Evolutionary conservation across 2,888 invertebrate genomes (phyloP).

Genomic region (Tenthredo livida): DNA sequence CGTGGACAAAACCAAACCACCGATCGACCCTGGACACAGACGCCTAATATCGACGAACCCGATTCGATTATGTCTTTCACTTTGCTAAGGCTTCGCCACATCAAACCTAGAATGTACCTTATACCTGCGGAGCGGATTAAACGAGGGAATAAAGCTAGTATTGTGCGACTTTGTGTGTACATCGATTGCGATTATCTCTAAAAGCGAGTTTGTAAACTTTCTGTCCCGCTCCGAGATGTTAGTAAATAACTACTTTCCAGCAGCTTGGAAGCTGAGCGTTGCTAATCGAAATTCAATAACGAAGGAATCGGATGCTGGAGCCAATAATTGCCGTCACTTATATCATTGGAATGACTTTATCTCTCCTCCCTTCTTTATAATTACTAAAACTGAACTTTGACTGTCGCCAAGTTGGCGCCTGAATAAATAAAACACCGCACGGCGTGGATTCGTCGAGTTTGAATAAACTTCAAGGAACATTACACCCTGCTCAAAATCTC

Average conservation of each 20-base stretch:
- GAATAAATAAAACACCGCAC: neutral
- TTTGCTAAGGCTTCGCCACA: constrained; percentile 35
- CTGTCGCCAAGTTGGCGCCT: neutral
- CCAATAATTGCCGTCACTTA: constrained; percentile 29
- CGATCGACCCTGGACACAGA: constrained; percentile 71
- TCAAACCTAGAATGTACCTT: neutral
- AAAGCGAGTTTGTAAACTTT: constrained; percentile 32
- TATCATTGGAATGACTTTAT: neutral
- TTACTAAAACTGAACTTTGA: constrained; percentile 10
- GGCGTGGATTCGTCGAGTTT: neutral
- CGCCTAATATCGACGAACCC: constrained; percentile 60
- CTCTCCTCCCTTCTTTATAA: neutral
- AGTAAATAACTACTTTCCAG: constrained; percentile 27
- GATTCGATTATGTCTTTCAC: constrained; percentile 46
- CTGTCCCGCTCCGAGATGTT: constrained; percentile 23
- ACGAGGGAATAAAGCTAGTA: neutral
- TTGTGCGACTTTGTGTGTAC: neutral
- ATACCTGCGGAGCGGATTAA: neutral
- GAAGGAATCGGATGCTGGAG: neutral
- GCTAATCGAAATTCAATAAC: constrained; percentile 42
- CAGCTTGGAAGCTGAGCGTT: neutral
- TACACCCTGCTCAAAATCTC: neutral
- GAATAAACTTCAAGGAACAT: neutral
- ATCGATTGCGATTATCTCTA: constrained; percentile 35
- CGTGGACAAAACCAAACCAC: constrained; percentile 72